Conservation (phyloP, 2,888 invertebrate species). For the Sphaeridia pumilis region DNA sequence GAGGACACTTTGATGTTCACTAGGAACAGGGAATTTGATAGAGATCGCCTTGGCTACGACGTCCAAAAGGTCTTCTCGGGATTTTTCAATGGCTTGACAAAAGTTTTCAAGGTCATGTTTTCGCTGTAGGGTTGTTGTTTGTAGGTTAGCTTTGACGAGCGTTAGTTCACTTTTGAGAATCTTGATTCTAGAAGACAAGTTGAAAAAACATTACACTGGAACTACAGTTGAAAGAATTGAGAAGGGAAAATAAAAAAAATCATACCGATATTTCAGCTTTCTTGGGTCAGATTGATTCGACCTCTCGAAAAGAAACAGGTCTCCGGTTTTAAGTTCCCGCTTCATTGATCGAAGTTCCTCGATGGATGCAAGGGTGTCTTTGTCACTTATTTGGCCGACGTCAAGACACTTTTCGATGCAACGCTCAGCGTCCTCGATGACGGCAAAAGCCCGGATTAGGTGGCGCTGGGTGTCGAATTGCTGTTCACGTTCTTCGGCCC, state of each 20-base stretch:
- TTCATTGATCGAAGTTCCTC: slow-evolving; percentile 27
- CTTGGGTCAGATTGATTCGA: slow-evolving; percentile 14
- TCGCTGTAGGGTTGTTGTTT: slow-evolving; percentile 53
- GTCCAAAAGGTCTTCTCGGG: slow-evolving; percentile 45
- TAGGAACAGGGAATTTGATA: too few species aligned
- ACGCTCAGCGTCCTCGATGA: slow-evolving; percentile 23
- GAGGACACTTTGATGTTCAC: too few species aligned
- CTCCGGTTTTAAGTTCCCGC: slow-evolving; percentile 31
- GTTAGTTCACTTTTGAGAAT: slow-evolving; percentile 55
- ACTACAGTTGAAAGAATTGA: too few species aligned
- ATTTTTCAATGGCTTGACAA: slow-evolving; percentile 49
- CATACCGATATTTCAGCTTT: slow-evolving; percentile 15
- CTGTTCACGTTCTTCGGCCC: slow-evolving; percentile 47
- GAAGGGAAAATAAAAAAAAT: too few species aligned
- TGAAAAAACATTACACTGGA: too few species aligned
- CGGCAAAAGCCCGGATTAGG: slow-evolving; percentile 21
- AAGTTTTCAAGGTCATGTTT: slow-evolving; percentile 47
- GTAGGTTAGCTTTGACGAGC: slow-evolving; percentile 51
- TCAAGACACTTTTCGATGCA: slow-evolving; percentile 32
- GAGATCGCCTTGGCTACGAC: too few species aligned
- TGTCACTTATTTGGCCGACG: slow-evolving; percentile 25
- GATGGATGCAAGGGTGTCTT: slow-evolving; percentile 23
- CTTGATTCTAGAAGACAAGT: slow-evolving; percentile 46
- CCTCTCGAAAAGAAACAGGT: slow-evolving; percentile 19
- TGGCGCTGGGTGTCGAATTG: slow-evolving; percentile 37